Evolutionary conservation across 1,140 invertebrate species (phyloP).

Genomic region (Drosophila gunungcola): DNA sequence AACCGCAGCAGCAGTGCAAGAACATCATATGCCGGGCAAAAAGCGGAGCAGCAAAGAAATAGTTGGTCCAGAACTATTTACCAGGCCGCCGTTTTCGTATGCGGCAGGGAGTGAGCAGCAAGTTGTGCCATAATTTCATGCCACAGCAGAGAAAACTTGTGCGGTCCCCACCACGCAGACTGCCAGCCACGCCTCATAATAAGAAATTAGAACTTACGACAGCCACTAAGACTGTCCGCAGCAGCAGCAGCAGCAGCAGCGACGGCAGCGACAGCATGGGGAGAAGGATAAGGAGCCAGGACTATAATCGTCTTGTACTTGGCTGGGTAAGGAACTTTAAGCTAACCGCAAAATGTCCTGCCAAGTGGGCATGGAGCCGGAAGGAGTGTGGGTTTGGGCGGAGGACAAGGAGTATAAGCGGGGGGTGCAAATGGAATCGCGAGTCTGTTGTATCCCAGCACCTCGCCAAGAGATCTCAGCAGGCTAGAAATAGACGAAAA

Average conservation of each 20-base stretch:
- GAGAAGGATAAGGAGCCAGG: slow-evolving; percentile 10
- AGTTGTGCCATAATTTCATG: slow-evolving; percentile 81
- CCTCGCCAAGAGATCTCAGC: slow-evolving; percentile 10
- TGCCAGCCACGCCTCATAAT: slow-evolving; percentile 75
- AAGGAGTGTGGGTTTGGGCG: slow-evolving; percentile 8
- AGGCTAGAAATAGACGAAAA: neutral
- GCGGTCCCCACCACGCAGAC: slow-evolving; percentile 44
- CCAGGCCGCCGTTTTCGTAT: slow-evolving; percentile 79
- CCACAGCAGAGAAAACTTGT: slow-evolving; percentile 75
- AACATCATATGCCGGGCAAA: slow-evolving; percentile 16
- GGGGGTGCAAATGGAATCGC: slow-evolving; percentile 28
- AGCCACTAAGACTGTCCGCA: slow-evolving; percentile 80
- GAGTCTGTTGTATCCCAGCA: slow-evolving; percentile 44
- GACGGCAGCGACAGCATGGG: too few relatives aligned
- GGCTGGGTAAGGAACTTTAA: slow-evolving; percentile 61
- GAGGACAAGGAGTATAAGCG: neutral
- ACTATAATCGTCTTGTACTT: slow-evolving; percentile 76
- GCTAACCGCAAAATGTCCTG: slow-evolving; percentile 67
- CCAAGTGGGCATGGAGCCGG: slow-evolving; percentile 36
- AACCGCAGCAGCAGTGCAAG: slow-evolving; percentile 61
- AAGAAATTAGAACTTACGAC: slow-evolving; percentile 83
- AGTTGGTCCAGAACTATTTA: slow-evolving; percentile 73
- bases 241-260: slow-evolving; percentile 40
- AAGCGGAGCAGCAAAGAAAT: slow-evolving; percentile 60
- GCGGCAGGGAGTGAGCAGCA: slow-evolving; percentile 41